Base-by-base conservation (phyloP, 2,888 invertebrate genomes). In the Drosophila melanosoma region DNA sequence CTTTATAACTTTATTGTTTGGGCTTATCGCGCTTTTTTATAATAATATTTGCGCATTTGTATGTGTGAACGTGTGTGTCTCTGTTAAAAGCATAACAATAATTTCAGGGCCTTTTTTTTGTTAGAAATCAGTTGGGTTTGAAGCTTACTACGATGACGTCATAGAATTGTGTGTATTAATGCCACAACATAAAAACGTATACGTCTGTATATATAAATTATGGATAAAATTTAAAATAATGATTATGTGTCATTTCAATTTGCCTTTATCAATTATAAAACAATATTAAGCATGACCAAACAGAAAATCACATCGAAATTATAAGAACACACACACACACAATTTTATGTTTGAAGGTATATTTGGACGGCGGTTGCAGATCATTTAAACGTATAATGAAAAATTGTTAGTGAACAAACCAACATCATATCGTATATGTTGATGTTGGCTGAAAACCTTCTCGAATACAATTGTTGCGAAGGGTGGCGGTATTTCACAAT, bases 211-310 rank as follows among this genome's bases (percentile, higher is more conserved):
- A 12, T 45, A 12, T 45, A 35, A 64, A 38, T 17, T 56, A 42
- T 64, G 77, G 56, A 71, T 42, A 36, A 36, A 54, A 62, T 65
- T 52, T 78, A 26, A 54, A n/a, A 49, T 77, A 72, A 61, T 66
- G 32, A 56, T 58, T 66, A 60, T 74, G 68, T 68, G 62, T 40
- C 57, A 59, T 56, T 64, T 35, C 35, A 69, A 69, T 60, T 69
- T 42, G 29, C 29, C 42, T 53, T 81, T 73, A 85, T 84, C 86
- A 87, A 86, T 81, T 86, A 86, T 73, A 72, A 82, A 86, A 64
- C 61, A 57, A 63, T 78, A 69, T 51, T 57, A 66, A 78, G 87
- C 88, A 86, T 85, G 87, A 88, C 88, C 52, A 69, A 60, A 69
- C 78, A 78, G 32, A 72, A 82, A 80, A 51, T 49, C 20, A 45